phyloP scores from a whole-genome alignment of 1,140 invertebrate genomes.

The Brachionus rubens region DNA sequence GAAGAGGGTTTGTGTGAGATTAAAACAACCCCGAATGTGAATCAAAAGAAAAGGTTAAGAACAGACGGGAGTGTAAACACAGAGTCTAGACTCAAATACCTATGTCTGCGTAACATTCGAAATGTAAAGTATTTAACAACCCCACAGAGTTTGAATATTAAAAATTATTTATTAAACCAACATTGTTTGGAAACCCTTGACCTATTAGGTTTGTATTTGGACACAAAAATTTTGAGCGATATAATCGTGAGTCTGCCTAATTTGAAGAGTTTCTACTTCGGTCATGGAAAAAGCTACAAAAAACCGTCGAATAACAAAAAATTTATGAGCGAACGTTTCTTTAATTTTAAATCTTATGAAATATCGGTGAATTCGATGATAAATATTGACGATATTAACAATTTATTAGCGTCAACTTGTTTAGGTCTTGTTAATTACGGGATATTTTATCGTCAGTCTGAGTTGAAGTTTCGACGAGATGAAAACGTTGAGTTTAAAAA shows the following conservation, averaged over 20 bases:
- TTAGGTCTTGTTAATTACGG: neutral
- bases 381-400: slow-evolving; percentile 24
- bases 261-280: slow-evolving; percentile 36
- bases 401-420: neutral
- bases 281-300: slow-evolving; percentile 39
- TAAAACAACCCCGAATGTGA: too few relatives aligned
- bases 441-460: slow-evolving; percentile 25
- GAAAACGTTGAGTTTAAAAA: neutral
- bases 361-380: neutral
- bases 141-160: neutral
- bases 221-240: slow-evolving; percentile 8
- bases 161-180: slow-evolving; percentile 1
- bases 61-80: neutral
- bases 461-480: neutral
- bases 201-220: slow-evolving; percentile 21
- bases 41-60: neutral
- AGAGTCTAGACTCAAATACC: neutral
- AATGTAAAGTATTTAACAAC: neutral
- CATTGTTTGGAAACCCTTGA: neutral
- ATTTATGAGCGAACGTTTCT: neutral
- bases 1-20: neutral
- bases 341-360: neutral
- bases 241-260: neutral
- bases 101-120: slow-evolving; percentile 30
- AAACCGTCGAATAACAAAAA: neutral